phyloP scores from a whole-genome alignment of 2,797 vertebrate genomes.

The Anas bernieri region DNA sequence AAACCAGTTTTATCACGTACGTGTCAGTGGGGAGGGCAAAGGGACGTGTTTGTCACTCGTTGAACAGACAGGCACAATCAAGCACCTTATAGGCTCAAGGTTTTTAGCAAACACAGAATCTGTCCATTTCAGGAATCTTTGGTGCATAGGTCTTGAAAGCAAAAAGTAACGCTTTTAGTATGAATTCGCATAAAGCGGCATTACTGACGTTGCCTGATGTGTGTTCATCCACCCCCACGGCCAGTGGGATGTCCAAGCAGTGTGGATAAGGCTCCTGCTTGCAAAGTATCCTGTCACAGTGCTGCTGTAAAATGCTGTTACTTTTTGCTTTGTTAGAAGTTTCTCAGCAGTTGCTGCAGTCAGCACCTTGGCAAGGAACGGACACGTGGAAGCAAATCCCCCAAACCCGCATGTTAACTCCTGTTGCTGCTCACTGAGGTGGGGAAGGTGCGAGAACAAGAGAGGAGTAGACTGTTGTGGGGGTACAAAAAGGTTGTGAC shows the following conservation, averaged over 20 bases:
- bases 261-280: not conserved
- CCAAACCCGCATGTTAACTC: not conserved
- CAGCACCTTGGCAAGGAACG: not conserved
- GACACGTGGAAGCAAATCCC: not conserved
- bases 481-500: not conserved
- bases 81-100: not conserved
- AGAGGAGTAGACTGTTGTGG: not conserved
- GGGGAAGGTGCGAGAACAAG: no score
- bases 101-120: not conserved
- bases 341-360: not conserved
- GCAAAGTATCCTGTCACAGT: not conserved
- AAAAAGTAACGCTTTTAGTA: not conserved
- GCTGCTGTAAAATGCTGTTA: not conserved
- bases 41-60: not conserved
- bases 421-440: not conserved
- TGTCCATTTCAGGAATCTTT: not conserved
- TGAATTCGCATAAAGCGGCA: not conserved
- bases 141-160: not conserved
- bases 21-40: fast-evolving
- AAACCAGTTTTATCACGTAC: not conserved
- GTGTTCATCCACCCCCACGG: not conserved
- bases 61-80: not conserved
- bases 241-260: not conserved
- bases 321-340: not conserved
- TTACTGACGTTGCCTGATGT: not conserved